Evolutionary conservation across 2,797 vertebrate species (phyloP), one percentile per base, ranked within the genome.

Genomic region (Melanotaenia boesemani): DNA sequence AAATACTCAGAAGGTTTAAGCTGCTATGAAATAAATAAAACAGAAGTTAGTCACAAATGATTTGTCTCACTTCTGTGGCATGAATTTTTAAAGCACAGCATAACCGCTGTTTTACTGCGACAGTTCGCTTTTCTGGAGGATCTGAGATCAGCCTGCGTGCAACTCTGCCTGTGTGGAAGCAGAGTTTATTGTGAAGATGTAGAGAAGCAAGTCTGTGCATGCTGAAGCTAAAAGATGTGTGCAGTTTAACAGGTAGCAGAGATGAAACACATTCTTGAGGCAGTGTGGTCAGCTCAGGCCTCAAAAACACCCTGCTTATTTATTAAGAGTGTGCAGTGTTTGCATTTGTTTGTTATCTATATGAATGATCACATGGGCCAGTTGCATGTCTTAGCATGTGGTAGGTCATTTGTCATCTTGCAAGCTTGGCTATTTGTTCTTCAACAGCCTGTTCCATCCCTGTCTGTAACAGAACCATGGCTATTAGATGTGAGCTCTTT

Each of bases 251-350:
- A 74, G 59, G 59, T 58, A 55, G 64, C 55, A 60, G 28, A 15
- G 60, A 62, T 59, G 61, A 54, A 74, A 61, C 46, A 66, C 87
- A 85, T 92, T 90, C 89, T 77, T 81, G 57, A 63, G 70, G 76
- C 70, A 57, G 39, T 15, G 36, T 72, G 68, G 24, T 64, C 44
- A 41, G 22, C 52, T 78, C 64, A 70, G 63, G 32, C 83, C 81
- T 71, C 74, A 68, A 41, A 32, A 34, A 77, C 58, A 26, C 63
- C 26, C 50, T 70, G 46, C 44, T 60, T 77, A 30, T 52, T 58
- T 77, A 26, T 54, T 62, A 55, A n/a, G 36, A 18, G 34, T n/a
- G 36, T 63, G 24, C 39, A 28, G 24, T 30, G 20, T 56, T 18
- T 59, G 2, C 56, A 4, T 62, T n/a, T 63, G 20, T 57, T 34